Conservation (phyloP, 53 echinoderm and acorn worm genomes). For the Luidia sarsii region DNA sequence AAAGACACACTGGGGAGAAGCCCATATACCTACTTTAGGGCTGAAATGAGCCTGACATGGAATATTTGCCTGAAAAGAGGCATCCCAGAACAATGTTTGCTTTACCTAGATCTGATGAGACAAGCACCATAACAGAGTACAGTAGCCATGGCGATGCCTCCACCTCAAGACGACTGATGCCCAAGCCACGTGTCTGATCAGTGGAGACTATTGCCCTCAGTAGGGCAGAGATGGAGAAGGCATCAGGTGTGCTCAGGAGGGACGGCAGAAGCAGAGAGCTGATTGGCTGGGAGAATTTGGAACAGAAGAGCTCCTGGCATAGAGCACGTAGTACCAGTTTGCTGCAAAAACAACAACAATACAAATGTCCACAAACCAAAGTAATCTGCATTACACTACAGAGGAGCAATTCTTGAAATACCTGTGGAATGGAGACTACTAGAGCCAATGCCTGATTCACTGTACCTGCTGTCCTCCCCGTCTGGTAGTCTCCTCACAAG, state of each 20-base stretch:
- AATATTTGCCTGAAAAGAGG: too few relatives aligned
- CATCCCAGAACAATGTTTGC: background rate
- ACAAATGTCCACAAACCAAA: too few relatives aligned
- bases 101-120: constrained; percentile 77
- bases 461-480: constrained; percentile 22
- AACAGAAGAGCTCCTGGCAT: constrained; percentile 83
- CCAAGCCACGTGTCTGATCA: constrained; percentile 26
- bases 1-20: too few relatives aligned
- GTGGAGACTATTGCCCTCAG: constrained; percentile 72
- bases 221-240: constrained; percentile 69
- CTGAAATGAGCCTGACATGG: too few relatives aligned
- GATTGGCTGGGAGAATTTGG: constrained; percentile 85
- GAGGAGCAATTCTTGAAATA: too few relatives aligned
- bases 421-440: background rate
- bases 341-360: too few relatives aligned
- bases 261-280: constrained; percentile 84
- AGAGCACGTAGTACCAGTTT: constrained; percentile 65
- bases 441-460: background rate
- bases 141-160: constrained; percentile 92
- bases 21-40: too few relatives aligned
- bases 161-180: constrained; percentile 32
- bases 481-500: constrained; percentile 26
- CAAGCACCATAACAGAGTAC: constrained; percentile 79
- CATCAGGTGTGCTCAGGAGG: constrained; percentile 43
- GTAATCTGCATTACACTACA: too few relatives aligned